Evolutionary conservation across 1,140 invertebrate species (phyloP).

Genomic region (Eufriesea mexicana): DNA sequence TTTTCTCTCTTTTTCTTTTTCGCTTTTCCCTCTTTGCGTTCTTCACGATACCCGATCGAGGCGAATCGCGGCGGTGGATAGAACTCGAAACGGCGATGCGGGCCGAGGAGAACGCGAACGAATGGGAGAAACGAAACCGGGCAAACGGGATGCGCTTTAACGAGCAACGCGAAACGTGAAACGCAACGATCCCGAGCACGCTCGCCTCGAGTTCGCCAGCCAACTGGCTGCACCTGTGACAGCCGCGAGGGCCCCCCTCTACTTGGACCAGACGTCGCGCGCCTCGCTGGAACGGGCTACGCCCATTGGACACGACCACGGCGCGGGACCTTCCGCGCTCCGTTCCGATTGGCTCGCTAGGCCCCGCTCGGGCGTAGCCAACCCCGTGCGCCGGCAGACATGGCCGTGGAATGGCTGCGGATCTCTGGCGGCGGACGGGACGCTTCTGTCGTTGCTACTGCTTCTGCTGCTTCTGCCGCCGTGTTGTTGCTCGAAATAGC

Average conservation of each 20-base stretch:
- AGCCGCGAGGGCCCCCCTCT: conserved; percentile 61
- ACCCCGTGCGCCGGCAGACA: conserved; percentile 63
- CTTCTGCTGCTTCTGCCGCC: conserved; percentile 58
- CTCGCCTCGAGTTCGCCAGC: conserved; percentile 77
- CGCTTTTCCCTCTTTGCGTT: neutral
- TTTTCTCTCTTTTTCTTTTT: no score
- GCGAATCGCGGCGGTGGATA: neutral
- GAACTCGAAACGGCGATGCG: neutral
- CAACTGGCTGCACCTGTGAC: conserved; percentile 75
- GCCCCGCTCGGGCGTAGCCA: conserved; percentile 64
- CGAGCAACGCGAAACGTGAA: conserved; percentile 1
- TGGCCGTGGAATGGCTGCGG: conserved; percentile 79
- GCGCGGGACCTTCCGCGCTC: conserved; percentile 46
- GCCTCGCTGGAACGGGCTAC: conserved; percentile 53
- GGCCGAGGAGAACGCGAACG: conserved; percentile 15
- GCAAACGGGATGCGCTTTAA: neutral
- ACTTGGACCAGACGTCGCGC: conserved; percentile 38
- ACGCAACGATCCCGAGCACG: conserved; percentile 67
- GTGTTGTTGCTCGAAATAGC: conserved; percentile 51
- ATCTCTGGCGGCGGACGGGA: conserved; percentile 46
- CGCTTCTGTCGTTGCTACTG: conserved; percentile 63
- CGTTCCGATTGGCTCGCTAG: conserved; percentile 56
- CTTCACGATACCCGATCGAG: neutral
- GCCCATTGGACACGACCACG: conserved; percentile 70
- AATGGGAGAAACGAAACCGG: neutral